Base-by-base conservation (phyloP, 2,113 vertebrate genomes). In the Accipiter cooperii region DNA sequence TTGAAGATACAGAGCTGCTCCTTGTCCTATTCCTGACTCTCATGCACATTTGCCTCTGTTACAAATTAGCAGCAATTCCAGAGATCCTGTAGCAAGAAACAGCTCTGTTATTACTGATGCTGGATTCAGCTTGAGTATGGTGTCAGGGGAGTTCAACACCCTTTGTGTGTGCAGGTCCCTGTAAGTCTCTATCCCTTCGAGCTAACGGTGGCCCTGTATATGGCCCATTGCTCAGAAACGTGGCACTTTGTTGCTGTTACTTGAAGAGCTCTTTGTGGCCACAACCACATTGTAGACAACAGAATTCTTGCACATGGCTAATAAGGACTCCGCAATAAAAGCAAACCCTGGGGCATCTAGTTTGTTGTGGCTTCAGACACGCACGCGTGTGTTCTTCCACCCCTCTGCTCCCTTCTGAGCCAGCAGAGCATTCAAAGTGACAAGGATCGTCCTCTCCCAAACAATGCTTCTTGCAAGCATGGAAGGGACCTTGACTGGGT, bases 261-360 rank as follows among this genome's bases (percentile, higher is more conserved):
- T 78, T 86, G n/a, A 31, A 93, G 55, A 46, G 51, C 29, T 88
- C 63, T 87, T 64, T 94, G 89, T 74, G 71, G 91, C 28, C 51
- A 70, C 81, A 90, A 40, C 47, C 60, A 51, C 82, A 52, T 2
- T 80, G 71, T 14, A 88, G 88, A 89, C 93, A 94, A 68, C 78
- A 85, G 86, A 91, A 94, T 88, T 93, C 89, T 49, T 95, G 78
- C 82, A 94, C 75, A 81, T 66, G 42, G 75, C 49, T 93, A 94
- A 88, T 77, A 88, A 83, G 2, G 15, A 81, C 55, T 97, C 58
- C 83, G 55, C 71, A 96, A 91, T 78, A 90, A 96, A 97, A 95
- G 84, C 75, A 97, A 70, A 90, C 63, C 94, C 95, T 64, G 82
- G 36, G 95, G 95, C 91, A 83, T 17, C 13, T 34, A 94, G 71